Conservation (phyloP, 1,140 invertebrate genomes). For the Artemia franciscana region DNA sequence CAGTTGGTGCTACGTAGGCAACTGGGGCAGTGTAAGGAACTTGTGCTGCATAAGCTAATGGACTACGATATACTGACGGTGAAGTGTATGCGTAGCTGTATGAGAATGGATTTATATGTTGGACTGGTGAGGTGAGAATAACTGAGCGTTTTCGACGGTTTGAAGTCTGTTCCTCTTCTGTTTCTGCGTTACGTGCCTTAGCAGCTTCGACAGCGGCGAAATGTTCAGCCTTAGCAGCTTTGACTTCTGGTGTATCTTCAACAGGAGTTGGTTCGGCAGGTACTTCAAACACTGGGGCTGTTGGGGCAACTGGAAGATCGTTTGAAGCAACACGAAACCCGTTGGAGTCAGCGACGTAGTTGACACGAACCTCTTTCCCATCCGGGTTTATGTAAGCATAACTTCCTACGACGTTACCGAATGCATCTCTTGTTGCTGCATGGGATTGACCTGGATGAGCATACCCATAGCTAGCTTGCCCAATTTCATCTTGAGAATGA, state of each 20-base stretch:
- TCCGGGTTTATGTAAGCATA: slow-evolving; percentile 9
- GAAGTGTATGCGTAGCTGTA: slow-evolving; percentile 2
- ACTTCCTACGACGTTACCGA: slow-evolving; percentile 8
- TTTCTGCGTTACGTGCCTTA: slow-evolving; percentile 9
- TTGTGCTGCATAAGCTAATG: slow-evolving; percentile 5
- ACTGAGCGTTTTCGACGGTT: neutral
- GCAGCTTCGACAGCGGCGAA: slow-evolving; percentile 16
- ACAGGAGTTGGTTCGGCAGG: slow-evolving; percentile 18
- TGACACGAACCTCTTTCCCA: slow-evolving; percentile 11
- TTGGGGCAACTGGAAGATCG: slow-evolving; percentile 5
- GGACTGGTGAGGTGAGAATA: neutral
- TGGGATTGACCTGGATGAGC: slow-evolving; percentile 26
- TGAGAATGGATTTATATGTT: neutral
- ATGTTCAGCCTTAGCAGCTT: slow-evolving; percentile 17
- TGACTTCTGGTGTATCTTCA: slow-evolving; percentile 9
- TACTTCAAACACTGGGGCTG: slow-evolving; percentile 28
- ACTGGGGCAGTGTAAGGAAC: neutral
- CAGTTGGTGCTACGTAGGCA: slow-evolving; percentile 18
- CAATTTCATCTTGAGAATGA: slow-evolving; percentile 34
- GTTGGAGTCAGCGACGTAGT: slow-evolving; percentile 17
- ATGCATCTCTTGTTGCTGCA: slow-evolving; percentile 19
- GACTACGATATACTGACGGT: slow-evolving; percentile 5
- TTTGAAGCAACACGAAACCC: slow-evolving; percentile 15
- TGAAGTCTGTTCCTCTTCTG: neutral
- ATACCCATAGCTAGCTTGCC: slow-evolving; percentile 30